phyloP scores from a whole-genome alignment of 1,140 invertebrate genomes.

The Eumeta japonica region DNA sequence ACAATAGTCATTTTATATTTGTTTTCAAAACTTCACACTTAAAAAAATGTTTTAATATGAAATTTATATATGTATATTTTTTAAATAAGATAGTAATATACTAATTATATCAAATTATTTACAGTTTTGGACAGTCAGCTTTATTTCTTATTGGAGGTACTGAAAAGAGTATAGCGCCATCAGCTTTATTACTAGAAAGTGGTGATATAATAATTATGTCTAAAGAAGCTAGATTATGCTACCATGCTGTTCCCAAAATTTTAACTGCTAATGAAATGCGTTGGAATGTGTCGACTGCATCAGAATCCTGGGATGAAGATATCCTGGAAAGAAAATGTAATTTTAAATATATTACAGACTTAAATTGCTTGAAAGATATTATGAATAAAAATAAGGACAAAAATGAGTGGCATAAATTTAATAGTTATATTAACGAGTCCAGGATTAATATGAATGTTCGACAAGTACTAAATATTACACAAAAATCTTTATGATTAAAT shows the following conservation, averaged over 20 bases:
- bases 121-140: conserved; percentile 82
- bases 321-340: conserved; percentile 2
- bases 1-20: conserved; percentile 2
- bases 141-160: conserved; percentile 81
- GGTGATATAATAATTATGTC: conserved; percentile 86
- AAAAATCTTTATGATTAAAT: conserved; percentile 21
- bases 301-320: no score
- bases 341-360: conserved; percentile 26
- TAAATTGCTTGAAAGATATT: conserved; percentile 13
- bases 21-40: no score
- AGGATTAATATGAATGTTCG: conserved; percentile 51
- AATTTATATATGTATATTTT: no score
- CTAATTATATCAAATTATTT: no score
- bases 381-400: conserved; percentile 25
- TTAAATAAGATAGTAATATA: no score
- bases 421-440: conserved; percentile 34
- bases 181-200: conserved; percentile 70
- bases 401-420: conserved; percentile 24
- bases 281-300: conserved; percentile 61
- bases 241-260: conserved; percentile 83
- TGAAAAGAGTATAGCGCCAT: conserved; percentile 63
- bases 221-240: conserved; percentile 69
- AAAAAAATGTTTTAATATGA: no score
- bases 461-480: conserved; percentile 43
- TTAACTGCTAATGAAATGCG: conserved; percentile 45